phyloP scores from a whole-genome alignment of 2,113 vertebrate species.

The Pantherophis guttatus region DNA sequence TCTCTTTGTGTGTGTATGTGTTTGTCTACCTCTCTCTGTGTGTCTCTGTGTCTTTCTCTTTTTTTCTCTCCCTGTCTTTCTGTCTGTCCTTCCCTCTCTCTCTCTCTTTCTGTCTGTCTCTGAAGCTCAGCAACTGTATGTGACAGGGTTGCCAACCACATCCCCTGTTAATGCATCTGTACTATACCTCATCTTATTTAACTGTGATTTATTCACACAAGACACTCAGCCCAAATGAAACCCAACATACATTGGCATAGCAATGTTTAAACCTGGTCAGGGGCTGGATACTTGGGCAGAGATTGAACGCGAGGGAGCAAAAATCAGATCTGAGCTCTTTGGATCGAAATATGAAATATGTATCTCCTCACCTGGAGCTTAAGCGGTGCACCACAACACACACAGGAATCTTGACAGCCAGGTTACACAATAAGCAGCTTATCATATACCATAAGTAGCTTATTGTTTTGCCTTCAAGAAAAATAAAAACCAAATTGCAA shows the following conservation, averaged over 20 bases:
- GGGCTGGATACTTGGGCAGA: not conserved
- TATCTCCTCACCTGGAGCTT: not conserved
- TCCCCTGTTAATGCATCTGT: not conserved
- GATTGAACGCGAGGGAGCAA: not conserved
- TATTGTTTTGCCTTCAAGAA: not conserved
- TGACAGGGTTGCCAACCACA: not conserved
- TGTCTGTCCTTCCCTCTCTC: not conserved
- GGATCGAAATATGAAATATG: not conserved
- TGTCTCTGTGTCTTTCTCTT: no score
- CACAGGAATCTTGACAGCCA: not conserved
- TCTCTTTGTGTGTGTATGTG: no score
- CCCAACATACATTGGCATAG: not conserved
- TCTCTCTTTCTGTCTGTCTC: rapidly evolving
- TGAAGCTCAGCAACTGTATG: not conserved
- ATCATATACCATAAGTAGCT: not conserved
- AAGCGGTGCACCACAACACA: not conserved
- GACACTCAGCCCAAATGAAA: not conserved
- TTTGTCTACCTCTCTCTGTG: no score
- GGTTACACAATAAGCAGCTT: not conserved
- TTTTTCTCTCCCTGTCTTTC: rapidly evolving
- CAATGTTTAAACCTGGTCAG: not conserved
- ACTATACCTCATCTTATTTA: not conserved
- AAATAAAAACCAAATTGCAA: not conserved
- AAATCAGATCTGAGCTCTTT: not conserved
- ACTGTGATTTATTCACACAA: not conserved